Base-by-base conservation (phyloP, 1,140 invertebrate genomes). In the Agraylea sexmaculata region DNA sequence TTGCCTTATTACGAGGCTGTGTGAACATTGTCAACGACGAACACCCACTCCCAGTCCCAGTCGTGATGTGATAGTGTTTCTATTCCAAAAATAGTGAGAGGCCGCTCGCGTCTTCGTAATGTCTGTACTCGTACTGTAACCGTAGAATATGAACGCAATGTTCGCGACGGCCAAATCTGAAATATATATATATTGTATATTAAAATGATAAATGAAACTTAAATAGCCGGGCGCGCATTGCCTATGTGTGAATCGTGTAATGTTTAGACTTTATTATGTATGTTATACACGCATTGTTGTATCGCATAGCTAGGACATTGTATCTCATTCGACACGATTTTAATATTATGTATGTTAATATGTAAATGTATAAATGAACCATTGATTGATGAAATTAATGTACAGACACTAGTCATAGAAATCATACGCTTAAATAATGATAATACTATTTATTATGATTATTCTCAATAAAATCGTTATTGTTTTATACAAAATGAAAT, bases 391-490 rank as follows among this genome's bases (percentile, higher is more conserved):
- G 6, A 25, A 49, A 42, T 49, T 40, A 45, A 45, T 49, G 42
- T 49, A 41, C 45, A 49, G 40, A 45, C 43, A 45, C 47, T 49
- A 49, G 47, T 49, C 47, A 49, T 49, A 49, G 47, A 49, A 47
- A 49, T 41, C 40, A 49, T 49, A 49, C 47, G 47, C 47, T 49
- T 49, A 49, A 45, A 40, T 45, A 49, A 45, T 49, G 47, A 45
- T 49, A 45, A 49, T 49, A 49, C 43, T 49, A 49, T 43, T 37
- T 40, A 44, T 43, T 43, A 29, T 39, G 42, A 44, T 44, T 46
- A 46, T 35, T 18, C 12, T 18, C 34, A 41, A 34, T 33, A 32
- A 41, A 49, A 42, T 49, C 43, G 47, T 49, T 49, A 49, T 49
- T 49, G 47, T 49, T 49, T 49, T 49, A 45, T 49, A 49, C 41